Conservation (phyloP, 1,140 invertebrate genomes). For the Psilanteris sp. region DNA sequence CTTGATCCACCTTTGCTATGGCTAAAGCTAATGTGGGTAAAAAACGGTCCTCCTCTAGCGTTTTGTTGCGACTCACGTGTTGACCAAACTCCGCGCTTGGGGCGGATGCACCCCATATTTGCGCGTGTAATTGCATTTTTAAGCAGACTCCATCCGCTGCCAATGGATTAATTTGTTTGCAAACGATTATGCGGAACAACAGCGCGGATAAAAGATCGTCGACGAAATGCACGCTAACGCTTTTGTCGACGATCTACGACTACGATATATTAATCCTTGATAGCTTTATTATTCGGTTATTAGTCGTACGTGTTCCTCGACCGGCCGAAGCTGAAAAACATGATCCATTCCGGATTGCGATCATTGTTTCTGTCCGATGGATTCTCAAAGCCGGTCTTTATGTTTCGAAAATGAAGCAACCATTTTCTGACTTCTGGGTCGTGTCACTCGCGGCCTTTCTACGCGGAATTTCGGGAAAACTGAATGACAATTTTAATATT, state of each 20-base stretch:
- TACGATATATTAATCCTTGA: constrained; percentile 35
- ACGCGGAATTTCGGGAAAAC: too few species aligned
- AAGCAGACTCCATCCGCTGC: constrained; percentile 24
- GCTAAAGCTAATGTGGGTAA: constrained; percentile 49
- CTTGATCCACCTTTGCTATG: constrained; percentile 29
- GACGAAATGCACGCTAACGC: constrained; percentile 14
- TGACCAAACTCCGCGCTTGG: constrained; percentile 28
- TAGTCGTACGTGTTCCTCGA: constrained; percentile 20
- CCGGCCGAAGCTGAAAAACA: constrained; percentile 13
- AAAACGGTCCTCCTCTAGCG: constrained; percentile 37
- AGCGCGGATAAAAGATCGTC: constrained; percentile 32
- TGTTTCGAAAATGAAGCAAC: too few species aligned
- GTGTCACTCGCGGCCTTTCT: too few species aligned
- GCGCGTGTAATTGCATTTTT: constrained; percentile 59
- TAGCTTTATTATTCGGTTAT: constrained; percentile 34
- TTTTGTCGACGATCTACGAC: constrained; percentile 12
- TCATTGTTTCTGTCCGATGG: too few species aligned
- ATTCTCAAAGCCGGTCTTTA: too few species aligned
- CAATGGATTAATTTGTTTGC: constrained; percentile 53
- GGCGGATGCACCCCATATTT: constrained; percentile 44
- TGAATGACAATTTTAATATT: too few species aligned
- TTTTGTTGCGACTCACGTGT: constrained; percentile 46
- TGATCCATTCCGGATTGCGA: not conserved
- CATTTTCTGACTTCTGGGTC: too few species aligned
- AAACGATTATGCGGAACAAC: constrained; percentile 50